A percentile compares a stretch with the other conserved stretches of the same genome.
phyloP scores from a whole-genome alignment of 2,888 invertebrate genomes.

The Sarcophaga subvicina region DNA sequence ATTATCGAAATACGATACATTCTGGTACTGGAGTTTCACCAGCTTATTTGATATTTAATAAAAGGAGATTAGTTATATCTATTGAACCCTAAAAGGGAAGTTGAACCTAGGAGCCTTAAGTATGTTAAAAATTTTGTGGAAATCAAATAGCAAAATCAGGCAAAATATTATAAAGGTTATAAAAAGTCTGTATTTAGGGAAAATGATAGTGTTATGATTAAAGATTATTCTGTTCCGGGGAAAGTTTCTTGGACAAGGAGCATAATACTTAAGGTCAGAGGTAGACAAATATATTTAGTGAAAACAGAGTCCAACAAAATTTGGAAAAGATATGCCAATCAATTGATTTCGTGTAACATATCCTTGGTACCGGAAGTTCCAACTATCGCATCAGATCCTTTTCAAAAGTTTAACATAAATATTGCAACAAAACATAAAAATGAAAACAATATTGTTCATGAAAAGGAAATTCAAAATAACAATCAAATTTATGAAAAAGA shows the following conservation, averaged over 20 bases:
- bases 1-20: neutral
- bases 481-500: no score
- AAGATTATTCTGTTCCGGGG: conserved; percentile 44
- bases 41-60: conserved; percentile 55
- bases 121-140: conserved; percentile 29
- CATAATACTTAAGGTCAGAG: conserved; percentile 25
- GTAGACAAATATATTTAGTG: conserved; percentile 40
- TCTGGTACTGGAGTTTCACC: conserved; percentile 51
- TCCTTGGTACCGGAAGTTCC: neutral
- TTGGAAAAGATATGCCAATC: conserved; percentile 49
- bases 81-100: no score
- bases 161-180: conserved; percentile 33
- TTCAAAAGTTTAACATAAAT: neutral
- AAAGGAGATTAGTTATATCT: conserved; percentile 18
- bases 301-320: conserved; percentile 19
- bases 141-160: conserved; percentile 41
- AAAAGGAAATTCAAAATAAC: neutral
- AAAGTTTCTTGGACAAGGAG: conserved; percentile 51
- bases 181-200: conserved; percentile 24
- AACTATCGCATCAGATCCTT: neutral
- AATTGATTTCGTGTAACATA: conserved; percentile 14
- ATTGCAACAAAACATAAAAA: neutral
- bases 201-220: conserved; percentile 40
- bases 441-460: neutral
- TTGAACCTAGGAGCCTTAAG: neutral